phyloP scores from a whole-genome alignment of 2,797 vertebrate genomes.

The Crenichthys baileyi region DNA sequence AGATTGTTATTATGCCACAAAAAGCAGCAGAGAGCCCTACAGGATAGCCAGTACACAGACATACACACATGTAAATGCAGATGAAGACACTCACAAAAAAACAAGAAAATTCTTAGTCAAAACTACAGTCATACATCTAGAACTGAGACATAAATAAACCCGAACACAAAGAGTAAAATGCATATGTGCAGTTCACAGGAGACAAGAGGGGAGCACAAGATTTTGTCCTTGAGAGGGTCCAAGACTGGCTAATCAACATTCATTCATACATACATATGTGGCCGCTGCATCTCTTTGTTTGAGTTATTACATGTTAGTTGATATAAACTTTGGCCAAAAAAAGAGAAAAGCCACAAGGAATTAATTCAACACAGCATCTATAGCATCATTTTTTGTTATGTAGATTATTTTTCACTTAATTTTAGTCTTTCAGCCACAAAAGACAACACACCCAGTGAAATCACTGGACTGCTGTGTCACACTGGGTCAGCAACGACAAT shows the following conservation, averaged over 20 bases:
- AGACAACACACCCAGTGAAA: slow-evolving; percentile 4
- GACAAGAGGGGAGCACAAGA: slow-evolving; percentile 30
- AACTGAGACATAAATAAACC: slow-evolving; percentile 23
- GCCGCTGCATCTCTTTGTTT: slow-evolving; percentile 63
- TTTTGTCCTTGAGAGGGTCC: slow-evolving; percentile 79
- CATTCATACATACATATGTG: slow-evolving; percentile 80
- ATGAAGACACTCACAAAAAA: slow-evolving; percentile 20
- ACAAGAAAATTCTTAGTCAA: slow-evolving; percentile 8
- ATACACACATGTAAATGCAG: slow-evolving; percentile 28
- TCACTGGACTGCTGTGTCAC: neutral
- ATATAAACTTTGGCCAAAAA: slow-evolving; percentile 56
- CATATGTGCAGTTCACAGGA: slow-evolving; percentile 16
- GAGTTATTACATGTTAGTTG: slow-evolving; percentile 69
- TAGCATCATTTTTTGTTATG: slow-evolving; percentile 13
- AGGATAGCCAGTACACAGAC: slow-evolving; percentile 26
- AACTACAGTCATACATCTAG: neutral
- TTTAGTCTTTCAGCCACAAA: slow-evolving; percentile 9
- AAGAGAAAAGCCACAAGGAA: slow-evolving; percentile 30
- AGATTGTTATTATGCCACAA: slow-evolving; percentile 46
- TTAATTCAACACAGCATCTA: slow-evolving; percentile 40
- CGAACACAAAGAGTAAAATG: slow-evolving; percentile 16
- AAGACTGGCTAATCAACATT: slow-evolving; percentile 74
- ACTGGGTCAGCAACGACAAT: neutral
- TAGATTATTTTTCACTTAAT: slow-evolving; percentile 5
- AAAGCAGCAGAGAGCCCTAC: slow-evolving; percentile 26